phyloP scores from a whole-genome alignment of 2,113 vertebrate species.

The Cyanoramphus novaezelandiae region DNA sequence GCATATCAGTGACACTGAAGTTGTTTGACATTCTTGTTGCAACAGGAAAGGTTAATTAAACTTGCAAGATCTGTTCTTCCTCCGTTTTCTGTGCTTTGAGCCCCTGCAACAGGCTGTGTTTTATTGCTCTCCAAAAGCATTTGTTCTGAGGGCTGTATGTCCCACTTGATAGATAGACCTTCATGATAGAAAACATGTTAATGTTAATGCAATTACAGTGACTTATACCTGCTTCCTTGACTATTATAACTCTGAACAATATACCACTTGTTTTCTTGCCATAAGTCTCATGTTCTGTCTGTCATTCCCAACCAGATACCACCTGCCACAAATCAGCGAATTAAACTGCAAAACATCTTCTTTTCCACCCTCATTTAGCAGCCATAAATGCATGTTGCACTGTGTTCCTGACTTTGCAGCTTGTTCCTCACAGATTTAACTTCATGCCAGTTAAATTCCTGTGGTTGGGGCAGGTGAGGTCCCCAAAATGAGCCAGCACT shows the following conservation, averaged over 20 bases:
- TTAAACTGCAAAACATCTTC: not conserved
- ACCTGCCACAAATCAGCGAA: not conserved
- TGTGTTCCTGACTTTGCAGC: not conserved
- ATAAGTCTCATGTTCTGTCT: not conserved
- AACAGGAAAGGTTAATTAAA: slow-evolving; percentile 60
- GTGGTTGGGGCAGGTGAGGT: not conserved
- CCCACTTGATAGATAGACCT: not conserved
- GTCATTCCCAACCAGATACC: not conserved
- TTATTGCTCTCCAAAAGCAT: not conserved
- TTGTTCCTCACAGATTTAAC: not conserved
- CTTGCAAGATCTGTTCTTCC: not conserved
- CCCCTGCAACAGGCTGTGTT: not conserved
- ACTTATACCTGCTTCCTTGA: not conserved
- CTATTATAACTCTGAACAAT: not conserved
- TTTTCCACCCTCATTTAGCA: not conserved
- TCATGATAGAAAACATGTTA: not conserved
- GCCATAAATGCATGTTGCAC: fast-evolving
- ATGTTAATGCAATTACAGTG: slow-evolving; percentile 38
- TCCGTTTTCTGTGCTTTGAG: not conserved
- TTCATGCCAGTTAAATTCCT: fast-evolving
- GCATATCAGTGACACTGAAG: not conserved
- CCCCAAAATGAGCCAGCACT: fast-evolving
- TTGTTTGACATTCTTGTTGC: slow-evolving; percentile 16
- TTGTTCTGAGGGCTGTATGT: not conserved
- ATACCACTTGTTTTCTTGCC: not conserved